Percentiles rank a stretch among this genome's conserved stretches.
phyloP scores from a whole-genome alignment of 2,888 invertebrate genomes.

The Tenthredo distinguenda region DNA sequence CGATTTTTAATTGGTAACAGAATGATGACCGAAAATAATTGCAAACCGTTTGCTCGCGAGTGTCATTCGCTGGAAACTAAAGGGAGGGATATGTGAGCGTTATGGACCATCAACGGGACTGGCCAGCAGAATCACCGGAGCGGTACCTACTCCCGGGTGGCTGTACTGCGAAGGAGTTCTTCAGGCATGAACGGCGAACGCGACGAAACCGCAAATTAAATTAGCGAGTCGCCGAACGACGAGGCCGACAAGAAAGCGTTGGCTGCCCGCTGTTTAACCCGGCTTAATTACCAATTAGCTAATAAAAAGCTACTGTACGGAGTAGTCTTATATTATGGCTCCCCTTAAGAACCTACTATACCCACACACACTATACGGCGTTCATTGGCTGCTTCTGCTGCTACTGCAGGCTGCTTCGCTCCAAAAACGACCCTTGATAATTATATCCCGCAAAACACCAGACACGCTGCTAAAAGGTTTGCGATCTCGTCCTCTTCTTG shows the following conservation, averaged over 20 bases:
- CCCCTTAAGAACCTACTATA: slow-evolving; percentile 58
- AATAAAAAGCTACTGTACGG: slow-evolving; percentile 72
- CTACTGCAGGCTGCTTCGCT: slow-evolving; percentile 15
- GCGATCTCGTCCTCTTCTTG: slow-evolving; percentile 57
- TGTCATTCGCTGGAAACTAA: background rate
- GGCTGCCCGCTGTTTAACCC: slow-evolving; percentile 74
- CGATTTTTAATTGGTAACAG: slow-evolving; percentile 19
- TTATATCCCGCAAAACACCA: slow-evolving; percentile 74
- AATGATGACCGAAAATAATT: slow-evolving; percentile 13
- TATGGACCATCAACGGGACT: slow-evolving; percentile 48
- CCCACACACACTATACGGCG: slow-evolving; percentile 20
- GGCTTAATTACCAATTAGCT: slow-evolving; percentile 76
- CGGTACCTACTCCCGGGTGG: slow-evolving; percentile 1
- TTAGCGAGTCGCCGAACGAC: slow-evolving; percentile 73
- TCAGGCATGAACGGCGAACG: slow-evolving; percentile 63
- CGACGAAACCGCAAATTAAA: slow-evolving; percentile 77
- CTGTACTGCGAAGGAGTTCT: slow-evolving; percentile 44
- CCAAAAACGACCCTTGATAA: slow-evolving; percentile 71
- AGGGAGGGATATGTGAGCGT: slow-evolving; percentile 9
- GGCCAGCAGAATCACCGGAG: slow-evolving; percentile 22
- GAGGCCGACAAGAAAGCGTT: slow-evolving; percentile 74
- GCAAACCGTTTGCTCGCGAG: slow-evolving; percentile 23
- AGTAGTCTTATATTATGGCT: slow-evolving; percentile 66
- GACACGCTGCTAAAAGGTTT: slow-evolving; percentile 66
- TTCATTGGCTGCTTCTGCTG: slow-evolving; percentile 24